phyloP scores from a whole-genome alignment of 2,888 invertebrate species.

The Noctua janthina region DNA sequence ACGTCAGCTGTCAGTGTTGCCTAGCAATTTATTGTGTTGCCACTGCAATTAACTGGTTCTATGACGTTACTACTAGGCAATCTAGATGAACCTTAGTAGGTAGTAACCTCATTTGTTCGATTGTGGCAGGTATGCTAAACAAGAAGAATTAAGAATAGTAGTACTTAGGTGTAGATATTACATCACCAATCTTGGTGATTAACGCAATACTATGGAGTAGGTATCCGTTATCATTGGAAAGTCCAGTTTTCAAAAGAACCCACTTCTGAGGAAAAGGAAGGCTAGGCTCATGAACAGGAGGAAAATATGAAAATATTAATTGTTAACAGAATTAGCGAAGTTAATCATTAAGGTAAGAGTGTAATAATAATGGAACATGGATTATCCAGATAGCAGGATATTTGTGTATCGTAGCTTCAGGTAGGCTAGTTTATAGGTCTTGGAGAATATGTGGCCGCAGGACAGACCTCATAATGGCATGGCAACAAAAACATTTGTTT shows the following conservation, averaged over 20 bases:
- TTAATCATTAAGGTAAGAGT: not conserved
- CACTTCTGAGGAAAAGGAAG: not conserved
- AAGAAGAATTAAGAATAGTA: not conserved
- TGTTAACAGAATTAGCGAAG: not conserved
- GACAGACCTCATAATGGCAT: not conserved
- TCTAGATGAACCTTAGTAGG: not conserved
- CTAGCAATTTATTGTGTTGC: conserved; percentile 32
- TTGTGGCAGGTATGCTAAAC: not conserved
- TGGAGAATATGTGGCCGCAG: not conserved
- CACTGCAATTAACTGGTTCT: conserved; percentile 37
- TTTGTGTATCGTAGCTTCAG: not conserved
- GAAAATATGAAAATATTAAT: not conserved
- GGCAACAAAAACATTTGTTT: not conserved
- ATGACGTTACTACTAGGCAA: conserved; percentile 9
- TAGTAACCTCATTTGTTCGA: conserved; percentile 1
- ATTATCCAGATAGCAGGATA: not conserved
- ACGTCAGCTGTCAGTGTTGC: conserved; percentile 39
- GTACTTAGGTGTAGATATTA: not conserved
- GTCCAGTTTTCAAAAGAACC: not conserved
- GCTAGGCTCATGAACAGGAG: not conserved
- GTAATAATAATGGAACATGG: not conserved
- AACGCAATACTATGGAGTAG: not conserved
- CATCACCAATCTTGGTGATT: not conserved
- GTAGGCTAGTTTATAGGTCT: not conserved
- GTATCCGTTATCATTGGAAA: not conserved